Evolutionary conservation across 2,113 vertebrate species (phyloP).

Genomic region (Gymnobelideus leadbeateri): DNA sequence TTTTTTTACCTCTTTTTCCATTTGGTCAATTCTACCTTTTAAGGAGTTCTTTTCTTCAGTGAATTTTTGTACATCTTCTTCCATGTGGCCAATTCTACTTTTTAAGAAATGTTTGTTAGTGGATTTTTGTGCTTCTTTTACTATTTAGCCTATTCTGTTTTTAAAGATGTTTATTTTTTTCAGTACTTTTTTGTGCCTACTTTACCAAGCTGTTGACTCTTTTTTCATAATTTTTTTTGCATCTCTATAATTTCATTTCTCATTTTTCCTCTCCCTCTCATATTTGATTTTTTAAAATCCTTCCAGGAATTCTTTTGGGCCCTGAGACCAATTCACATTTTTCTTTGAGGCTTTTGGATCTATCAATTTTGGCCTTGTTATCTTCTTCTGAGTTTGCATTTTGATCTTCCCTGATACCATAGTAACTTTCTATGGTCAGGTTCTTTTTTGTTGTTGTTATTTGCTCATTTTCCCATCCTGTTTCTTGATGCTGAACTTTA

Average conservation of each 20-base stretch:
- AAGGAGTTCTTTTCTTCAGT: background rate
- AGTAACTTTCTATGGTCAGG: background rate
- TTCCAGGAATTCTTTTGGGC: background rate
- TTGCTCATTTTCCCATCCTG: background rate
- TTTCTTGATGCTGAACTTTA: background rate
- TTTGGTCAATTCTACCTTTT: background rate
- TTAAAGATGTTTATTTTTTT: no score
- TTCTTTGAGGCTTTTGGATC: background rate
- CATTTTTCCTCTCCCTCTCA: background rate
- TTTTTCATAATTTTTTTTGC: background rate
- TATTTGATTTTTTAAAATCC: background rate
- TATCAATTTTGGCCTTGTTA: no score
- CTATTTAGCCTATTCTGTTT: no score
- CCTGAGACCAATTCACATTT: background rate
- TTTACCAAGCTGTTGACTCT: background rate
- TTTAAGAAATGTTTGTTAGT: no score
- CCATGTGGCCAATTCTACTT: no score
- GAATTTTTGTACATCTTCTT: background rate
- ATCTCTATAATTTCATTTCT: background rate
- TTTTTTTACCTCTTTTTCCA: background rate
- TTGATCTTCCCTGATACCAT: background rate
- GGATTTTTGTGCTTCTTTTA: no score
- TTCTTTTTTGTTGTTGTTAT: background rate
- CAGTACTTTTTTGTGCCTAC: background rate
- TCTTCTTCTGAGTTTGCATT: background rate